Base-by-base conservation (phyloP, 2,113 vertebrate species). In the Chaenogobius annularis region DNA sequence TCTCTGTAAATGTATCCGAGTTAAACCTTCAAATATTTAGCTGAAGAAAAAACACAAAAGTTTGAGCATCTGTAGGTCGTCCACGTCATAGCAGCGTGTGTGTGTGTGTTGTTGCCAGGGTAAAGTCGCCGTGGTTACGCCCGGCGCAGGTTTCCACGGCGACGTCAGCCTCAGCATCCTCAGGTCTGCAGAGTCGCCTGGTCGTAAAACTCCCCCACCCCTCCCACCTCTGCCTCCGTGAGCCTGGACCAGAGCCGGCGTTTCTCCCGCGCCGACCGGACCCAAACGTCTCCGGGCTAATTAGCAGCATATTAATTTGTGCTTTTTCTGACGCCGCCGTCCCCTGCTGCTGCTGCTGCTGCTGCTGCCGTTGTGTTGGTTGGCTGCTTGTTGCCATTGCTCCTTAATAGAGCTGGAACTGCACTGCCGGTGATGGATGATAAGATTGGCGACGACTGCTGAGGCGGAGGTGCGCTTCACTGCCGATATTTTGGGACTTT, bases 91-190 rank as follows among this genome's bases (percentile, higher is more conserved):
- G 5, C 23, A 3, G 23, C 19, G 40, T 44, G 52, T 63, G 61
- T 73, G 82, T 79, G 75, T 73, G 82, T 79, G 75, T 78, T 84
- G 81, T 87, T 89, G 83, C 85, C 87, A 75, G 82, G 80, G 71
- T 83, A 87, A 88, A 88, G 69, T 77, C 82, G 85, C 85, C 83
- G 79, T 80, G 78, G 85, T 88, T 87, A 78, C 78, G 83, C 80
- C 75, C 84, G 26, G 58, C 19, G 35, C 61, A 11, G 61, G 61
- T 63, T 63, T n/a, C 61, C 61, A 63, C 35, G 61, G 61, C 35
- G 17, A 63, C 61, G 35, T 31, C 58, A n/a, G 61, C 61, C 10
- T 19, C 35, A 63, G 61, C 61, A 43, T 63, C 59, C 59, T 62
- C 26, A 0, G 58, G 26, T 63, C 35, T 63, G 31, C 61, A 40